Base-by-base conservation (phyloP, 1,140 invertebrate genomes). In the Pinna nobilis region DNA sequence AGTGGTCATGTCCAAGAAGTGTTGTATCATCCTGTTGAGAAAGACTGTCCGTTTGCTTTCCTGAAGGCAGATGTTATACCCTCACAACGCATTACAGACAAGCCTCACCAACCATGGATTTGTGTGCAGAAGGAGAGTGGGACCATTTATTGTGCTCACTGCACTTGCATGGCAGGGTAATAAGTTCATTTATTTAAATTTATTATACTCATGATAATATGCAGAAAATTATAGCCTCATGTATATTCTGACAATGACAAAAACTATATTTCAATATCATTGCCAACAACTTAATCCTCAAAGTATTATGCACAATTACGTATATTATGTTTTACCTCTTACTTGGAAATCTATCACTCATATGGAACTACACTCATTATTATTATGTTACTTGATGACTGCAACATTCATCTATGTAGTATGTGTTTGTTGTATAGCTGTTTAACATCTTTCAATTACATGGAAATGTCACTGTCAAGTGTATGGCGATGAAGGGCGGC, bases 81-180 rank as follows among this genome's bases (percentile, higher is more conserved):
- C 20, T 65, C 63, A 30, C 63, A 65, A 7, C 15, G 63, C 6
- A 25, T 41, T 33, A 6, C 37, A 50, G 41, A 65, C 13, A 65
- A 65, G 30, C 63, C 63, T 30, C 63, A 65, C 33, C 37, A 65
- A 7, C 63, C 63, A 32, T 65, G 63, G 63, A 41, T 65, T n/a
- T 50, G 44, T 65, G 41, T 65, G 20, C 23, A 65, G n/a, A 65
- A 65, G 47, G 44, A 30, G 18, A 65, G 18, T 20, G 63, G 63
- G 20, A 51, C 41, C 5, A 37, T 65, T 9, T 63, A 63, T 3
- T 65, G 63, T 65, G 63, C 30, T n/a, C 63, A 65, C 47, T 65
- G 63, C 33, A 65, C 63, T 6, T 65, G 63, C 28, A 50, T 65
- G 30, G 63, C 47, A 49, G 63, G 63, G 63, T 65, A 63, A n/a